phyloP scores from a whole-genome alignment of 2,797 vertebrate species.

The Paratrypauchen microcephalus region DNA sequence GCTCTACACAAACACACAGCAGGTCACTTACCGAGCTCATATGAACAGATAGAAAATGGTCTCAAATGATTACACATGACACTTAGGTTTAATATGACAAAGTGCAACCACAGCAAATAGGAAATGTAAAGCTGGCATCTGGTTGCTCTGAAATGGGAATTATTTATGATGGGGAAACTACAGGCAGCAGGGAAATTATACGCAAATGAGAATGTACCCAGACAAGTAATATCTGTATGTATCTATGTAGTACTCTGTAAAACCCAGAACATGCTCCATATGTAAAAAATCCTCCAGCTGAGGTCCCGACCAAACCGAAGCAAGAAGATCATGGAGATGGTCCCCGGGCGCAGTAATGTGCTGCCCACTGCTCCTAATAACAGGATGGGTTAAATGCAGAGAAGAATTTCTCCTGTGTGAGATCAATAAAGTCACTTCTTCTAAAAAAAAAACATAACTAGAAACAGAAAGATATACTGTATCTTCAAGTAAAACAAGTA shows the following conservation, averaged over 20 bases:
- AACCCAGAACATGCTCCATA: no score
- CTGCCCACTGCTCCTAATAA: no score
- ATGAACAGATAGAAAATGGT: constrained; percentile 2
- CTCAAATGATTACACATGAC: neutral
- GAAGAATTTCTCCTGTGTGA: no score
- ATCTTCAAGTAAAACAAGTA: neutral
- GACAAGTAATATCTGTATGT: neutral
- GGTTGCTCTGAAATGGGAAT: constrained; percentile 10
- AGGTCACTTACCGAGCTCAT: constrained; percentile 12
- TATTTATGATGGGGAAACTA: neutral
- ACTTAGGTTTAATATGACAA: neutral
- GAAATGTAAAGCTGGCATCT: constrained; percentile 3
- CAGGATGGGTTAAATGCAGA: no score
- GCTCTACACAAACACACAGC: constrained; percentile 16
- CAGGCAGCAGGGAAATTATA: neutral
- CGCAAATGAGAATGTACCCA: neutral
- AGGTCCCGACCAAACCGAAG: no score
- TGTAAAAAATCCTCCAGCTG: no score
- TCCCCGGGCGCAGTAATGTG: no score
- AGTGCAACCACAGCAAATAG: constrained; percentile 31
- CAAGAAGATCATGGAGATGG: no score
- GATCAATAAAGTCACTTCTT: no score
- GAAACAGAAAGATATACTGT: neutral
- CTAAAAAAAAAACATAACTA: neutral
- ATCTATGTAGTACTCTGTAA: neutral